A percentile compares a stretch with the other conserved stretches of the same genome.
These are phyloP conservation scores for Syrphus vitripennis DNA, from an alignment of 2,888 invertebrate species.

Conservation along the genomic window DNA sequence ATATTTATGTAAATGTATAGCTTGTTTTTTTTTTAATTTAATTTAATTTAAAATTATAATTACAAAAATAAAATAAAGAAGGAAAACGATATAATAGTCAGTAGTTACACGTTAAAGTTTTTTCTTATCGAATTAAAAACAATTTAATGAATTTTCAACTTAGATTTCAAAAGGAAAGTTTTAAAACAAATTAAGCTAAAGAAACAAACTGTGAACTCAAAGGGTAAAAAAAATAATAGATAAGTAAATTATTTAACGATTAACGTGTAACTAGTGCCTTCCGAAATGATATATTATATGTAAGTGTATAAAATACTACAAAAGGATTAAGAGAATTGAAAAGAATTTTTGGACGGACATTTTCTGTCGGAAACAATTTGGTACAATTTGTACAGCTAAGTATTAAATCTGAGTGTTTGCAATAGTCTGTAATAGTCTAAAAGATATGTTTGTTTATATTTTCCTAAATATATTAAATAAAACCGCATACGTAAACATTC, in stretches of 20 bases:
- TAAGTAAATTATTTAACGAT: conserved; percentile 66
- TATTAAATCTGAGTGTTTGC: conserved; percentile 49
- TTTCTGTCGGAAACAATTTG: conserved; percentile 16
- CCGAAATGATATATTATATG: conserved; percentile 73
- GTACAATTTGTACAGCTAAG: conserved; percentile 60
- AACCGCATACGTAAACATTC: conserved; percentile 67
- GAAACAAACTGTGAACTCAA: conserved; percentile 66
- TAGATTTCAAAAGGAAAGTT: conserved; percentile 43
- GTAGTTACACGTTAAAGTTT: conserved; percentile 80
- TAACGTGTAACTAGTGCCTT: conserved; percentile 81
- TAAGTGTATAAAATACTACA: conserved; percentile 52
- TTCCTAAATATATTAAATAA: conserved; percentile 44
- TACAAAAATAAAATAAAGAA: conserved; percentile 72
- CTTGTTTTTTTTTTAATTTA: conserved; percentile 68
- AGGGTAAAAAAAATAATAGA: conserved; percentile 58
- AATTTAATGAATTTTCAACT: conserved; percentile 59
- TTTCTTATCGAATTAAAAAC: conserved; percentile 63
- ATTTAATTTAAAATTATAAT: conserved; percentile 53
- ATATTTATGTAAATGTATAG: conserved; percentile 64
- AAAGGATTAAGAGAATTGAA: conserved; percentile 24
- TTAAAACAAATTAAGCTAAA: conserved; percentile 17
- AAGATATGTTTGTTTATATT: conserved; percentile 62
- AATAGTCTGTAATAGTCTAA: conserved; percentile 61
- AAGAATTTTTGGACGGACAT: neutral
- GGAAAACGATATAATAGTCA: conserved; percentile 77